Evolutionary conservation across 2,113 vertebrate genomes (phyloP).

Genomic region (Microcebus jonahi): DNA sequence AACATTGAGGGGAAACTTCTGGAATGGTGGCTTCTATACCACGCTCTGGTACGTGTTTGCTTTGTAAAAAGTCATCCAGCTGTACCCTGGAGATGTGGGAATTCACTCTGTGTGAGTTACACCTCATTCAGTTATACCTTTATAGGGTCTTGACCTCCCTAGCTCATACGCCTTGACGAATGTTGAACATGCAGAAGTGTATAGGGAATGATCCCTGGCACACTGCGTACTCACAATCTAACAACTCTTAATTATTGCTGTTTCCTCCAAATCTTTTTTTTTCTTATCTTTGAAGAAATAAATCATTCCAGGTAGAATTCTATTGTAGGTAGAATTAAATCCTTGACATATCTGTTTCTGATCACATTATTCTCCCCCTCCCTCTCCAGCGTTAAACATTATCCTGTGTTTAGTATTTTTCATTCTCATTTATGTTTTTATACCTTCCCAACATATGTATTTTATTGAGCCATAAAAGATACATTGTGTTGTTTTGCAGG

Average conservation of each 20-base stretch:
- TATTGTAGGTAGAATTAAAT: not conserved
- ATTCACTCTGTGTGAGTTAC: not conserved
- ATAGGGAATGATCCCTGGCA: not conserved
- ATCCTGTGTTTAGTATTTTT: not conserved
- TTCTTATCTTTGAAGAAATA: not conserved
- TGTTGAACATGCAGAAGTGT: not conserved
- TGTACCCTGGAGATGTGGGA: not conserved
- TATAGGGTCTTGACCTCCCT: no score
- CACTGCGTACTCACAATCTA: not conserved
- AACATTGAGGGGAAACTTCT: not conserved
- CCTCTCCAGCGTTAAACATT: not conserved
- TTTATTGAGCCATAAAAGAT: not conserved
- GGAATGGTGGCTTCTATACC: not conserved
- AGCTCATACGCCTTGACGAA: not conserved
- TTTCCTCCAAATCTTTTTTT: not conserved
- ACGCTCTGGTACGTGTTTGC: not conserved
- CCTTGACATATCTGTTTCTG: not conserved
- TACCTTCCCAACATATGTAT: not conserved
- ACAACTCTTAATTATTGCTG: not conserved
- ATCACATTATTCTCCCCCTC: rapidly evolving
- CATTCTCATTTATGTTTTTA: not conserved
- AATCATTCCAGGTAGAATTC: not conserved
- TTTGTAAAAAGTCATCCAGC: not conserved
- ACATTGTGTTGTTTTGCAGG: not conserved
- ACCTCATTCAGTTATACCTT: not conserved